Evolutionary conservation across 2,888 invertebrate genomes (phyloP), one percentile per base, ranked within the genome.

Genomic region (Nycteola revayana): DNA sequence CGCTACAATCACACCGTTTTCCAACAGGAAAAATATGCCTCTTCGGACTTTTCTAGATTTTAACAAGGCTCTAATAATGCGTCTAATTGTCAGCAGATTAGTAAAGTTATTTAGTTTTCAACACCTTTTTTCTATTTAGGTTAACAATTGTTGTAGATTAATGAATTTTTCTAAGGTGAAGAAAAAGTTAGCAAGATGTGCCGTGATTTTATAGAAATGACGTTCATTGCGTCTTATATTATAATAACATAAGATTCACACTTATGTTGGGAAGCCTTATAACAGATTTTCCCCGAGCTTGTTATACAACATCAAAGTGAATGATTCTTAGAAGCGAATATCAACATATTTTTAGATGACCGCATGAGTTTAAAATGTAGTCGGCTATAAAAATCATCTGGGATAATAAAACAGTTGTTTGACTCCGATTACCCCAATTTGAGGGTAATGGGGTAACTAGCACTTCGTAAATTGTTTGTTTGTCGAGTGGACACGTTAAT

Each of bases 1-100:
- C 25, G 36, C 46, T 49, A 44, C 48, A 55, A 49, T 50, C 43
- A 42, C 60, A 53, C 22, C 34, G 44, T 61, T 59, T 55, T 63
- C 64, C 61, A 14, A 14, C 14, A 14, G 14, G 33, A 54, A 57
- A 51, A 39, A 50, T 34, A 45, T 33, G 27, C 39, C 38, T 29
- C 26, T 36, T 17, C 25, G 27, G 2, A 14, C 14, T 14, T 14
- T 14, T 5, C 14, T 14, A 14, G 3, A 14, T n/a, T n/a, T n/a
- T n/a, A n/a, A n/a, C n/a, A n/a, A n/a, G n/a, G n/a, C n/a, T n/a
- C n/a, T n/a, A n/a, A n/a, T n/a, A n/a, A n/a, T n/a, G n/a, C n/a
- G n/a, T n/a, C n/a, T n/a, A n/a, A n/a, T n/a, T n/a, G n/a, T n/a
- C n/a, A n/a, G n/a, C n/a, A n/a, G n/a, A n/a, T n/a, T n/a, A n/a